A percentile compares a stretch with the other conserved stretches of the same genome.
phyloP scores from a whole-genome alignment of 2,797 vertebrate genomes.

The Argya squamiceps region DNA sequence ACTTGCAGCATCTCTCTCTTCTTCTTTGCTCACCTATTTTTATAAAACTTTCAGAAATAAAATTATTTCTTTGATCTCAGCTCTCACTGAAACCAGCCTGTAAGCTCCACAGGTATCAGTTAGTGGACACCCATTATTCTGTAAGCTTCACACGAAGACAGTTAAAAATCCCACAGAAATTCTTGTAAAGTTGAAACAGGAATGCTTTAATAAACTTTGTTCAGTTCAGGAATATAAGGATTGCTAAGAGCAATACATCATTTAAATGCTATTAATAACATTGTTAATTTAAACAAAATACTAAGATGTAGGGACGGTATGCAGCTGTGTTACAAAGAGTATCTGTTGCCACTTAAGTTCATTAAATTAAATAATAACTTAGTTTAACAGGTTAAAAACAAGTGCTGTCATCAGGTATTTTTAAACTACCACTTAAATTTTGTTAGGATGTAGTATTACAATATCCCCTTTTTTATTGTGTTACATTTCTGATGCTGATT shows the following conservation, averaged over 20 bases:
- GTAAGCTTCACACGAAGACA: background rate
- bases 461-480: constrained; percentile 6
- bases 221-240: background rate
- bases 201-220: background rate
- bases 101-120: background rate
- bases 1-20: background rate
- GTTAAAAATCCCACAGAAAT: background rate
- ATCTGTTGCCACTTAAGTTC: background rate
- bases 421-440: constrained; percentile 17
- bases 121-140: background rate
- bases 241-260: background rate
- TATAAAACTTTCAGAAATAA: background rate
- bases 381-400: background rate
- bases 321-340: background rate
- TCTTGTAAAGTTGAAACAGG: background rate
- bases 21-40: background rate
- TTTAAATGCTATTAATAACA: background rate
- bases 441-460: background rate
- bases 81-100: background rate
- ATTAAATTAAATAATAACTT: constrained; percentile 1
- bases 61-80: background rate
- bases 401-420: background rate
- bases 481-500: constrained; percentile 4
- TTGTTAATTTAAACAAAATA: background rate
- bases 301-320: background rate